Evolutionary conservation across 2,888 invertebrate genomes (phyloP).

Genomic region (Xestia ashworthii): DNA sequence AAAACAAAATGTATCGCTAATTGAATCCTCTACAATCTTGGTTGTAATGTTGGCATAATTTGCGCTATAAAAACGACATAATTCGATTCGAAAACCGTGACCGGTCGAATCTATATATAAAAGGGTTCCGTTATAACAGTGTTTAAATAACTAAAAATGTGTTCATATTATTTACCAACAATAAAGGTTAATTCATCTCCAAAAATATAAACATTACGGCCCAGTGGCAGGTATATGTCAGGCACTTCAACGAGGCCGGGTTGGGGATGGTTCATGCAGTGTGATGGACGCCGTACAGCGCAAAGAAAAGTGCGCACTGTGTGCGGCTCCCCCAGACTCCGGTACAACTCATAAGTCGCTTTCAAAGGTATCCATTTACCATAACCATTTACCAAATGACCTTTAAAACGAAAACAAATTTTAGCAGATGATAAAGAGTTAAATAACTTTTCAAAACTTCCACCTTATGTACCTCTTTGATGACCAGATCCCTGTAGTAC

Average conservation of each 20-base stretch:
- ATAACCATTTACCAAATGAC: slow-evolving; percentile 77
- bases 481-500: slow-evolving; percentile 83
- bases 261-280: slow-evolving; percentile 69
- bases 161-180: slow-evolving; percentile 69
- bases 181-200: slow-evolving; percentile 81
- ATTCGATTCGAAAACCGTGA: not conserved
- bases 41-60: no score
- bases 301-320: slow-evolving; percentile 82
- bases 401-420: slow-evolving; percentile 65
- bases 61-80: no score
- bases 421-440: not conserved
- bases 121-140: not conserved
- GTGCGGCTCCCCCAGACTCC: slow-evolving; percentile 85
- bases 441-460: not conserved
- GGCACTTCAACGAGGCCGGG: slow-evolving; percentile 71
- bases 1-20: no score
- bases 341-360: slow-evolving; percentile 85
- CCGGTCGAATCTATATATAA: not conserved
- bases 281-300: slow-evolving; percentile 76
- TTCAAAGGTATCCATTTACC: slow-evolving; percentile 84
- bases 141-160: not conserved
- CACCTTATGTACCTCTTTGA: slow-evolving; percentile 79
- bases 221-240: slow-evolving; percentile 71
- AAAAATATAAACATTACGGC: slow-evolving; percentile 80
- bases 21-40: no score